phyloP scores from a whole-genome alignment of 2,113 vertebrate species.

The Dromaius novaehollandiae region DNA sequence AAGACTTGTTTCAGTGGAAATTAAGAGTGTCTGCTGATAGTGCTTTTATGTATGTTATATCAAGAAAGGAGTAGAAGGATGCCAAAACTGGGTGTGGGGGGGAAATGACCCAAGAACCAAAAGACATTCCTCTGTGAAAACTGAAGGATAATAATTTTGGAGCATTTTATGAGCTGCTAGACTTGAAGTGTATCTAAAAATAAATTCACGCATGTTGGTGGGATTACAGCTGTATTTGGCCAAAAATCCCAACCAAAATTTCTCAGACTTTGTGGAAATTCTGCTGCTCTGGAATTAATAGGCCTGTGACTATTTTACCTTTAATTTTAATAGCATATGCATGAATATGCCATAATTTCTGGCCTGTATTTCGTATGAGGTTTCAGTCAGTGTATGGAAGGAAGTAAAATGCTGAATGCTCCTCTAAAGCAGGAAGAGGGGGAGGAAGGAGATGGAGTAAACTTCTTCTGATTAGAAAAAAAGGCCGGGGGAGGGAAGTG shows the following conservation, averaged over 20 bases:
- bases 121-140: neutral
- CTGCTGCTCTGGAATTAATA: neutral
- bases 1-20: neutral
- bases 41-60: neutral
- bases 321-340: neutral
- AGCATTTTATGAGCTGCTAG: neutral
- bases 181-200: neutral
- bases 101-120: accelerated
- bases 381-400: neutral
- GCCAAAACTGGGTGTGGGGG: accelerated
- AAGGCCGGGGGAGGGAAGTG: neutral
- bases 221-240: neutral
- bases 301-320: neutral
- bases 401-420: neutral
- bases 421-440: neutral
- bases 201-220: neutral
- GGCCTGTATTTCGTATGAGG: neutral
- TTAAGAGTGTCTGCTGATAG: neutral
- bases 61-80: neutral
- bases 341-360: neutral
- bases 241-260: neutral
- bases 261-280: neutral
- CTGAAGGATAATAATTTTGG: neutral
- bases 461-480: neutral
- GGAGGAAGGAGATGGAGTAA: neutral